Evolutionary conservation across 2,888 invertebrate genomes (phyloP), one percentile per base, ranked within the genome.

Genomic region (Lagria hirta): DNA sequence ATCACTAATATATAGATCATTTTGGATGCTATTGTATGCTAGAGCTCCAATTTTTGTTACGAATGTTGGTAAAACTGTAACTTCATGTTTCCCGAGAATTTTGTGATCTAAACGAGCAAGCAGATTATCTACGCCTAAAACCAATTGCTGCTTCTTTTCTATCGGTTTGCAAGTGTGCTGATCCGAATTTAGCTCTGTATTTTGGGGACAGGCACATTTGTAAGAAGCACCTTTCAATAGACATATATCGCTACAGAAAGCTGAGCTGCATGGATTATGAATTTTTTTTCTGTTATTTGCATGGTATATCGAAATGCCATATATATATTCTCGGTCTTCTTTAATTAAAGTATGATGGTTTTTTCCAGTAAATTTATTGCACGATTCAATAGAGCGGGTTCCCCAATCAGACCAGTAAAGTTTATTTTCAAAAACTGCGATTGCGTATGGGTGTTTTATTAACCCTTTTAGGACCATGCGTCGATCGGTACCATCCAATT

Each of bases 371-470:
- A 88, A 81, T 65, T 95, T 95, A 64, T 91, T 79, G 33, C 85
- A 84, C 0, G 80, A 80, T 55, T 86, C 82, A 5, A 94, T 78
- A 16, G 84, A 82, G 58, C 81, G 82, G 0, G 84, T 82, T 1
- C 77, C 74, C 88, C 88, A 90, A 66, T 97, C 94, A 24, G 89
- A 89, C 92, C 93, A 97, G 71, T 84, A 97, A 0, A 97, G 67
- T 1, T 78, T 78, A 69, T 92, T 86, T 71, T 94, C 94, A 66
- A 94, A 95, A 1, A 96, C 82, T 0, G 88, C 80, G 49, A 96
- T 74, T 0, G 89, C 82, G 69, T 86, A 91, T 0, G 95, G 94
- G 67, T 88, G 87, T 52, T 83, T 82, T 8, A 86, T 78, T 0
- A 81, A 73, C n/a, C 78, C 80, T 56, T 79, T 69, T 1, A 79